Evolutionary conservation across 1,140 invertebrate species (phyloP), one percentile per base, ranked within the genome.

Genomic region (Anastatus disparis): DNA sequence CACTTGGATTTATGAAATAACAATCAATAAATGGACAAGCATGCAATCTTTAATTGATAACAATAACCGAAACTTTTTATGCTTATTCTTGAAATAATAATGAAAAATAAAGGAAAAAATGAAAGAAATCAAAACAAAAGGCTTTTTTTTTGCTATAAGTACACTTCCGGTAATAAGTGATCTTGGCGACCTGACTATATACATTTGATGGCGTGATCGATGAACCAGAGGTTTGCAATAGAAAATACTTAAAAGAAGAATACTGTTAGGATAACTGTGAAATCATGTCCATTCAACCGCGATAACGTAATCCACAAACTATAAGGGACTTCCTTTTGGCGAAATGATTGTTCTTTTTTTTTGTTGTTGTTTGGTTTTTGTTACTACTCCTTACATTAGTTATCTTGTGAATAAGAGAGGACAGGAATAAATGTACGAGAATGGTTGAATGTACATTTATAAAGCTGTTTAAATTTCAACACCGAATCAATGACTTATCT

Each of bases 181-280:
- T 31, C 48, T 59, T 55, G 63, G 24, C 58, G 48, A n/a, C n/a
- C n/a, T n/a, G n/a, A n/a, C n/a, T n/a, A n/a, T n/a, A n/a, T n/a
- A n/a, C n/a, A n/a, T 63, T 71, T 66, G 70, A 71, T 71, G 55
- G 70, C 69, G 62, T 71, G 70, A 71, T 66, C 70, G 55, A 61
- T 53, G 63, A 71, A 38, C 15, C 48, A 22, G 29, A 26, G 63
- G n/a, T n/a, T 61, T 66, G 70, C 55, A 65, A 31, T n/a, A n/a
- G n/a, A 29, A 59, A 65, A 58, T 13, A 31, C 48, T 52, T 20
- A 53, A 59, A 56, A n/a, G n/a, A n/a, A n/a, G n/a, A n/a, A 66
- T 71, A 71, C 70, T 61, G 70, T 71, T 71, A 71, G 63, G 3
- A 55, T 66, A 71, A 71, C 63, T 71, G 70, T 71, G 62, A 66